phyloP scores from a whole-genome alignment of 2,888 invertebrate genomes.

The Cetonia aurata region DNA sequence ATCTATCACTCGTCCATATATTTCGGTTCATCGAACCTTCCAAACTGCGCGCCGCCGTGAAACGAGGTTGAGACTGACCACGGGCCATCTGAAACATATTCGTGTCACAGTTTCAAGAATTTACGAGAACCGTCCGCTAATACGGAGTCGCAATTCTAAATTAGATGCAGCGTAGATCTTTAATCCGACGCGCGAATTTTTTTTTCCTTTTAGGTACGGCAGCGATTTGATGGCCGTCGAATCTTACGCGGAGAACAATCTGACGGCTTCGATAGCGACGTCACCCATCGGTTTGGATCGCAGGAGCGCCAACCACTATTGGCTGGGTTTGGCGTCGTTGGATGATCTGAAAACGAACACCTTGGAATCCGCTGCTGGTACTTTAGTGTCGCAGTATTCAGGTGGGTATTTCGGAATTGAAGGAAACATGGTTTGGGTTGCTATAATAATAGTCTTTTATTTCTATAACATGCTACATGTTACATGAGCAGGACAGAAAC shows the following conservation, averaged over 20 bases:
- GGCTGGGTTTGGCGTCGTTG: constrained; percentile 91
- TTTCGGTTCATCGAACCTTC: constrained; percentile 25
- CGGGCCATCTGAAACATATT: constrained; percentile 40
- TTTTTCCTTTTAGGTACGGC: constrained; percentile 80
- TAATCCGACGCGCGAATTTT: background rate
- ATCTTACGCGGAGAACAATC: constrained; percentile 91
- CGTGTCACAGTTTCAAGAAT: constrained; percentile 36
- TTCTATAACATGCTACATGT: too few species aligned
- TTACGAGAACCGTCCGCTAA: constrained; percentile 21
- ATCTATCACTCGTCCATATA: constrained; percentile 7
- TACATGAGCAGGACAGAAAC: too few species aligned
- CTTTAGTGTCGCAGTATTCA: constrained; percentile 91
- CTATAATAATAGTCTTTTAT: too few species aligned
- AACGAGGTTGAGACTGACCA: constrained; percentile 45
- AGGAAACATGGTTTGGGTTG: too few species aligned
- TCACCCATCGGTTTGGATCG: constrained; percentile 74
- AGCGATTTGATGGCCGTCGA: constrained; percentile 94
- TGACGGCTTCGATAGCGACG: constrained; percentile 85
- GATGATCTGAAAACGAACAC: constrained; percentile 95
- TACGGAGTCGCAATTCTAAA: background rate
- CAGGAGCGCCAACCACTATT: constrained; percentile 79
- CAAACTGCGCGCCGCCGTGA: background rate
- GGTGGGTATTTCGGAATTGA: constrained; percentile 67
- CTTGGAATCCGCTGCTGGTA: constrained; percentile 92
- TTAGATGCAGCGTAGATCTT: background rate